These are phyloP conservation scores for Hydrophis major DNA, from an alignment of 2,797 vertebrate genomes.

Conservation along the genomic window DNA sequence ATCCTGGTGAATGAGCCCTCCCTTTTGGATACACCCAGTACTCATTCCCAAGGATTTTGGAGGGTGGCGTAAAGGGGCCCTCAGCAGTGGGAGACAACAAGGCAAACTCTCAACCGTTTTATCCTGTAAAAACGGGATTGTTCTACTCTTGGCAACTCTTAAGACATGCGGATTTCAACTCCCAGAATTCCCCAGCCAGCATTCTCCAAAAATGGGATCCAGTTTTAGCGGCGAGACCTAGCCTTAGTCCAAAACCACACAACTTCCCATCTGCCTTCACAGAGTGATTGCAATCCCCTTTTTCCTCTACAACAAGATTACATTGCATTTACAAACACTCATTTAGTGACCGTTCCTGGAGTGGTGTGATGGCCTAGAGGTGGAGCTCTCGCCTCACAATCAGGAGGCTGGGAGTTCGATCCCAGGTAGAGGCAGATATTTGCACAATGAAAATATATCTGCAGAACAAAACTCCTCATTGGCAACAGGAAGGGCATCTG, in stretches of 20 bases:
- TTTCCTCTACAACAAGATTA: neutral
- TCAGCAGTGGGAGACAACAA: neutral
- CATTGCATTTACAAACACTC: too few relatives aligned
- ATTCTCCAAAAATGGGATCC: neutral
- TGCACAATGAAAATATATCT: too few relatives aligned
- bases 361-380: too few relatives aligned
- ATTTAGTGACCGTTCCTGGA: neutral
- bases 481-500: too few relatives aligned
- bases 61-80: neutral
- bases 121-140: neutral
- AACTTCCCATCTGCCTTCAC: neutral
- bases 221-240: too few relatives aligned
- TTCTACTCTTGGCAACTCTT: neutral
- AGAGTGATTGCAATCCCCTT: neutral
- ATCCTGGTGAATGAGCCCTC: neutral
- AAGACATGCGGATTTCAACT: neutral
- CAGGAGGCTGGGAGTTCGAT: too few relatives aligned
- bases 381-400: too few relatives aligned
- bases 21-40: too few relatives aligned
- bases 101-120: neutral
- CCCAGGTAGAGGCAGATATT: too few relatives aligned
- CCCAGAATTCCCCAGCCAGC: neutral
- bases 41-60: neutral
- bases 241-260: neutral
- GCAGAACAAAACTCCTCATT: too few relatives aligned